Conservation (phyloP, 1,140 invertebrate genomes). For the Pectinophora gossypiella region DNA sequence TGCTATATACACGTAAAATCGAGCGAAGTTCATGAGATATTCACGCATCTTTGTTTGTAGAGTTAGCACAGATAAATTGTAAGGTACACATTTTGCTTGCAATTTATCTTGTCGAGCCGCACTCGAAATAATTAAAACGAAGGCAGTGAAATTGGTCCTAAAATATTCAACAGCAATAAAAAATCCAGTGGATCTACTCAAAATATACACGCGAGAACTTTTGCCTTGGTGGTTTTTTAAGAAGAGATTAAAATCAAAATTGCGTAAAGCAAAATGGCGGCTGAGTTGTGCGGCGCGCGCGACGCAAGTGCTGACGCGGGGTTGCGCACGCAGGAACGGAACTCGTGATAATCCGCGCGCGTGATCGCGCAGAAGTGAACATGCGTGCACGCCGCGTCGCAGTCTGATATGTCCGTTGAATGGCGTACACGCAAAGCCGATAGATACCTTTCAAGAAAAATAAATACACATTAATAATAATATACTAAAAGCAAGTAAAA, state of each 20-base stretch:
- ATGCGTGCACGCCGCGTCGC: constrained; percentile 82
- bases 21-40: background rate
- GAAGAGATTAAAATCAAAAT: constrained; percentile 55
- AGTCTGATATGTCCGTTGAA: constrained; percentile 65
- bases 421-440: constrained; percentile 78
- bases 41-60: constrained; percentile 1
- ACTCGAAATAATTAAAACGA: background rate
- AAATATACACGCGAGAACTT: background rate
- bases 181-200: background rate
- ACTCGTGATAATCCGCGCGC: constrained; percentile 84
- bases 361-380: constrained; percentile 91
- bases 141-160: background rate
- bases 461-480: no score
- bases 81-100: background rate
- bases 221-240: constrained; percentile 26
- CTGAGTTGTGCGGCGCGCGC: constrained; percentile 46
- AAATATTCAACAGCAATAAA: background rate
- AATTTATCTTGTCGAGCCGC: background rate
- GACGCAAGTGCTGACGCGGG: constrained; percentile 83
- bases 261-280: constrained; percentile 57
- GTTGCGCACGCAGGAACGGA: constrained; percentile 82
- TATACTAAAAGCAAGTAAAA: no score
- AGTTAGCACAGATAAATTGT: background rate
- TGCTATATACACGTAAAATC: background rate
- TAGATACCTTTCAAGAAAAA: constrained; percentile 40